Evolutionary conservation across 2,888 invertebrate species (phyloP).

Genomic region (Oxycera nigricornis): DNA sequence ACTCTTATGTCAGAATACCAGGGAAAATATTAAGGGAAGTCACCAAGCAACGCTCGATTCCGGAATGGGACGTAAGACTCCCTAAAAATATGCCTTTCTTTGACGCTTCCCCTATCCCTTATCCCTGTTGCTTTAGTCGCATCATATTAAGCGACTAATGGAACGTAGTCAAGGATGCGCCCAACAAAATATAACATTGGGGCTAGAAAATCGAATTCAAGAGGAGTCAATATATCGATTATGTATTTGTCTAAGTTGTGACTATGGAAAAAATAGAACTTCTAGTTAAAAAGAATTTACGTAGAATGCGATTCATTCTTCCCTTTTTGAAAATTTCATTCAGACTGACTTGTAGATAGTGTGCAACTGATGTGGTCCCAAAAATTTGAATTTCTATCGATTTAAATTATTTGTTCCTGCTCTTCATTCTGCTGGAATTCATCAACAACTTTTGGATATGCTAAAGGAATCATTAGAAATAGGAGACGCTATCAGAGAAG

Average conservation of each 20-base stretch:
- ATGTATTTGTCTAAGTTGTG: no score
- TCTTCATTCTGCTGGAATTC: not conserved
- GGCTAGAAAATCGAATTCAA: not conserved
- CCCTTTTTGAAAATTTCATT: no score
- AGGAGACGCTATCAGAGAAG: conserved; percentile 6
- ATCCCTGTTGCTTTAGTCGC: not conserved
- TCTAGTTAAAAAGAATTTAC: no score
- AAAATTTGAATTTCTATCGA: not conserved
- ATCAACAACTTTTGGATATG: not conserved
- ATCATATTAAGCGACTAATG: not conserved
- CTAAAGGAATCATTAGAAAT: conserved; percentile 5
- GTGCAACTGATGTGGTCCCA: not conserved
- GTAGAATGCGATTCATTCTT: no score
- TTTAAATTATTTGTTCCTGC: not conserved
- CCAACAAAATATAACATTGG: not conserved
- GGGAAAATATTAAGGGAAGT: conserved; percentile 16
- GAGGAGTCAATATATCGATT: no score
- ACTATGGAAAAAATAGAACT: no score
- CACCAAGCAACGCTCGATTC: not conserved
- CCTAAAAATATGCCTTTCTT: not conserved
- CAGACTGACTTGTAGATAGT: no score
- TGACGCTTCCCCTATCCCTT: not conserved
- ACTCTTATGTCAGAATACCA: conserved; percentile 4
- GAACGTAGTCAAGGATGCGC: not conserved
- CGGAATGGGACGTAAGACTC: not conserved